These are phyloP conservation scores for Cryptocephalus moraei DNA, from an alignment of 2,888 invertebrate species.

Conservation along the genomic window DNA sequence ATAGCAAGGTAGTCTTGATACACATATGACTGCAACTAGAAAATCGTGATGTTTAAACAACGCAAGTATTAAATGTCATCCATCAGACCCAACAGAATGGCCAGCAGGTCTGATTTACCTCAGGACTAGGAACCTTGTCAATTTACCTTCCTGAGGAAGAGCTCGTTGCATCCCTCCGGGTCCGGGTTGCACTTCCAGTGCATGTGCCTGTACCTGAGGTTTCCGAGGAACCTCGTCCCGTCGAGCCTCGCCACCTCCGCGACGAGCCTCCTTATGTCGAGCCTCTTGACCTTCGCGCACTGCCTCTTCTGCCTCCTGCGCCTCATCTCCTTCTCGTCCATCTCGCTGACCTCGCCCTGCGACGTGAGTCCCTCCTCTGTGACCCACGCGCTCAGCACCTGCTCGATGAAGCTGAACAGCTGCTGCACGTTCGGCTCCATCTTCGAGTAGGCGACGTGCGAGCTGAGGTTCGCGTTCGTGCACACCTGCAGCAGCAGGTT, in stretches of 20 bases:
- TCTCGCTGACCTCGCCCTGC: constrained; percentile 64
- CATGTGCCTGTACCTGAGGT: constrained; percentile 63
- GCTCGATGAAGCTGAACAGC: constrained; percentile 72
- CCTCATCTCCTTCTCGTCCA: constrained; percentile 54
- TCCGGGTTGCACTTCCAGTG: constrained; percentile 81
- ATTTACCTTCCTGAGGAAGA: constrained; percentile 74
- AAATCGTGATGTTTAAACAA: too few relatives aligned
- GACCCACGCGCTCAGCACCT: constrained; percentile 70
- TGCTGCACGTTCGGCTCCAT: constrained; percentile 71
- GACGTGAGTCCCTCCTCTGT: constrained; percentile 62
- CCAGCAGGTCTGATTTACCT: too few relatives aligned
- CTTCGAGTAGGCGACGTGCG: constrained; percentile 42
- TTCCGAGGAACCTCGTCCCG: constrained; percentile 56
- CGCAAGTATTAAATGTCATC: too few relatives aligned
- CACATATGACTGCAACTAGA: too few relatives aligned
- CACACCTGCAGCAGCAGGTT: constrained; percentile 65
- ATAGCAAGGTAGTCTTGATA: too few relatives aligned
- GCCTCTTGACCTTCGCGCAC: constrained; percentile 53
- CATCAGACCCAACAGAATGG: too few relatives aligned
- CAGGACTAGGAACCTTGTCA: too few relatives aligned
- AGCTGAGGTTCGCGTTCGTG: constrained; percentile 53
- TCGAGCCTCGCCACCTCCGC: constrained; percentile 60
- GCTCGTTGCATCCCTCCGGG: constrained; percentile 79
- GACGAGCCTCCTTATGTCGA: constrained; percentile 59
- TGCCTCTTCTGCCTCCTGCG: constrained; percentile 50